These are phyloP conservation scores for Drosophila subsilvestris DNA, from an alignment of 2,888 invertebrate species.

Conservation along the genomic window DNA sequence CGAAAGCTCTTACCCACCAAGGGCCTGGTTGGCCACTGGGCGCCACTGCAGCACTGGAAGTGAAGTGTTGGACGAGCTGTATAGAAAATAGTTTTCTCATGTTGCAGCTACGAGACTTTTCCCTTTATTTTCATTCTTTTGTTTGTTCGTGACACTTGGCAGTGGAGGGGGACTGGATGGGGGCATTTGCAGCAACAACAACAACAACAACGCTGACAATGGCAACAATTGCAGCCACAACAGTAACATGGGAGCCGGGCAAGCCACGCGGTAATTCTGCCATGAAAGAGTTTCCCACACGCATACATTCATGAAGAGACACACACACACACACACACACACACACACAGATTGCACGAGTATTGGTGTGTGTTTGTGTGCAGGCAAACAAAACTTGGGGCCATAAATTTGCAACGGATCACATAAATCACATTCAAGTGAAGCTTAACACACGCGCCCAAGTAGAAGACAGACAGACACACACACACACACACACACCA, in stretches of 20 bases:
- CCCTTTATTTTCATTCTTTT: constrained; percentile 23
- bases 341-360: too few relatives aligned
- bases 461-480: constrained; percentile 59
- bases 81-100: constrained; percentile 30
- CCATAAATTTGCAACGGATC: constrained; percentile 82
- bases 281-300: constrained; percentile 60
- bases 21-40: constrained; percentile 3
- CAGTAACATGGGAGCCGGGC: constrained; percentile 43
- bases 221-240: constrained; percentile 56
- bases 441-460: constrained; percentile 80
- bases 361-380: constrained; percentile 30
- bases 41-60: constrained; percentile 23
- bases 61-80: constrained; percentile 15
- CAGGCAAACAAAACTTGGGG: constrained; percentile 74
- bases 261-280: constrained; percentile 70
- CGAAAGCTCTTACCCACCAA: constrained; percentile 33
- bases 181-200: constrained; percentile 17
- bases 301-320: constrained; percentile 20
- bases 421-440: constrained; percentile 84
- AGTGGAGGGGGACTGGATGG: constrained; percentile 44
- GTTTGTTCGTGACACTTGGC: constrained; percentile 69
- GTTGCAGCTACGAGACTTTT: constrained; percentile 10
- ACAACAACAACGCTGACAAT: constrained; percentile 40
- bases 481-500: constrained; percentile 18
- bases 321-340: constrained; percentile 20